A percentile compares a stretch with the other conserved stretches of the same genome.
Conservation (phyloP, 2,888 invertebrate species). For the Willowsia nigromaculata region DNA sequence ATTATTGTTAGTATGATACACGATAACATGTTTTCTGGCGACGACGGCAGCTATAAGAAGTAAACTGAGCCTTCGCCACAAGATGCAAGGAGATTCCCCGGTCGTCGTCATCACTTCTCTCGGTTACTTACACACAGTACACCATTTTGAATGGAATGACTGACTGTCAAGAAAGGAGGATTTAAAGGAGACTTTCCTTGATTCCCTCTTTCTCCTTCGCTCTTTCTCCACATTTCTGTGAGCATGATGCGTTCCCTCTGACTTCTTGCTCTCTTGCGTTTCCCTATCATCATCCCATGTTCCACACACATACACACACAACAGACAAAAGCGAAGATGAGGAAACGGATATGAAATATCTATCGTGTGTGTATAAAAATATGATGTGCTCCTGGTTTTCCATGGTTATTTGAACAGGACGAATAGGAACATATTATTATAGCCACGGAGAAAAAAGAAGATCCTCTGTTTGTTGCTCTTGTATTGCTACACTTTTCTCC, state of each 20-base stretch:
- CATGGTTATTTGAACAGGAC: slow-evolving; percentile 35
- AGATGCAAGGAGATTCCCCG: neutral
- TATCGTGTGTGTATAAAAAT: neutral
- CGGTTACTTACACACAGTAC: neutral
- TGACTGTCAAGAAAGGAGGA: slow-evolving; percentile 68
- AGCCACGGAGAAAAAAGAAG: neutral
- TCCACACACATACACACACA: slow-evolving; percentile 1
- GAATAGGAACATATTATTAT: neutral
- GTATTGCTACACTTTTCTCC: slow-evolving; percentile 13
- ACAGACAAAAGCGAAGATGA: neutral
- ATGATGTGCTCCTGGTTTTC: neutral
- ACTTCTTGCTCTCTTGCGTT: slow-evolving; percentile 66
- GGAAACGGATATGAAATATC: neutral
- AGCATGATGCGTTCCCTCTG: slow-evolving; percentile 30
- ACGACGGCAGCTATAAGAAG: neutral
- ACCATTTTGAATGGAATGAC: slow-evolving; percentile 53
- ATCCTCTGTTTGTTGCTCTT: slow-evolving; percentile 46
- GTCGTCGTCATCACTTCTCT: slow-evolving; percentile 40
- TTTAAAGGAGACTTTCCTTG: slow-evolving; percentile 65
- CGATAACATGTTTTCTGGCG: neutral
- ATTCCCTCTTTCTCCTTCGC: slow-evolving; percentile 20
- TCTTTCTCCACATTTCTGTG: neutral
- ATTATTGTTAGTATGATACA: neutral
- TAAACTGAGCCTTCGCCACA: neutral
- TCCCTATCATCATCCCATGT: slow-evolving; percentile 25